These are phyloP conservation scores for Agriotes lineatus DNA, from an alignment of 2,888 invertebrate species.

Conservation along the genomic window DNA sequence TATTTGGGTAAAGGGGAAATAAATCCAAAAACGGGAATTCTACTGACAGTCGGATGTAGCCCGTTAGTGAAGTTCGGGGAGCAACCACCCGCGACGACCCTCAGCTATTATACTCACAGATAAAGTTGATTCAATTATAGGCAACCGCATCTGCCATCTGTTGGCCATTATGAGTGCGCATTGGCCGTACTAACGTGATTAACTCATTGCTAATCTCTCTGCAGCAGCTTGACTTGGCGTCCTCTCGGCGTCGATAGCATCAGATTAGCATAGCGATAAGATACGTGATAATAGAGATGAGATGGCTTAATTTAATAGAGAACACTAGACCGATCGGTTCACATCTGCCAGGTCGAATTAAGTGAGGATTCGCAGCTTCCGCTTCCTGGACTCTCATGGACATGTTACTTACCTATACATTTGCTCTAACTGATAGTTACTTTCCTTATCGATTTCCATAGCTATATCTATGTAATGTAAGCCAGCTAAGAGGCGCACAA, in stretches of 20 bases:
- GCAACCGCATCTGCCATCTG: constrained; percentile 67
- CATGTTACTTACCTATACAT: too few relatives aligned
- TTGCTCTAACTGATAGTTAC: too few relatives aligned
- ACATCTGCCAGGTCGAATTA: constrained; percentile 29
- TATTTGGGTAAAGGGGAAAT: constrained; percentile 36
- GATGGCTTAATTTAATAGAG: constrained; percentile 46
- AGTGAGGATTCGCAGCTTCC: too few relatives aligned
- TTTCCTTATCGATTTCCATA: too few relatives aligned
- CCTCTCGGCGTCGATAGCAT: constrained; percentile 46
- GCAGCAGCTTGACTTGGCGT: constrained; percentile 54
- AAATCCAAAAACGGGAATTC: constrained; percentile 48
- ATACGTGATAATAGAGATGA: constrained; percentile 46
- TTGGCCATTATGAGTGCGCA: constrained; percentile 65
- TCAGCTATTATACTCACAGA: constrained; percentile 65
- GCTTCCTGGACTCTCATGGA: too few relatives aligned
- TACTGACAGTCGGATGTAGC: constrained; percentile 56
- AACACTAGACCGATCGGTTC: constrained; percentile 8
- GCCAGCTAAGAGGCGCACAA: too few relatives aligned
- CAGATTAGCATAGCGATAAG: constrained; percentile 47
- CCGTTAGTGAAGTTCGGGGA: constrained; percentile 51
- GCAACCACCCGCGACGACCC: constrained; percentile 64
- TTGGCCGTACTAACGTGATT: constrained; percentile 65
- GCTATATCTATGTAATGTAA: too few relatives aligned
- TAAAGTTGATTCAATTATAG: constrained; percentile 68
- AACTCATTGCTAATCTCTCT: constrained; percentile 64